Conservation (phyloP, 2,888 invertebrate species). For the Himalopsyche tibetana region DNA sequence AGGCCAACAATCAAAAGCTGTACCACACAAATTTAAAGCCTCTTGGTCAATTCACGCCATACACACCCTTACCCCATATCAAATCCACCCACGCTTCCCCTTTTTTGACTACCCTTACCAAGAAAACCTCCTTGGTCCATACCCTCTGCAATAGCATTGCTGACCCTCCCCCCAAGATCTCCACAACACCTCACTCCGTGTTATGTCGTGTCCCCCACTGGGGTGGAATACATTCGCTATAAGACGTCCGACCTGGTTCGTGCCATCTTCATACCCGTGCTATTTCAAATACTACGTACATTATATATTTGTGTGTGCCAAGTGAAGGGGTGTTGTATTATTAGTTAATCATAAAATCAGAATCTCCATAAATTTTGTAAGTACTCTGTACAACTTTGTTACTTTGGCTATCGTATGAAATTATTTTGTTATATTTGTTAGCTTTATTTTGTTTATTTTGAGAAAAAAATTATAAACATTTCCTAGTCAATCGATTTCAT, state of each 20-base stretch:
- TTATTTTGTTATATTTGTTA: background rate
- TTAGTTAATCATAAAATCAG: constrained; percentile 22
- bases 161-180: constrained; percentile 52
- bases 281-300: constrained; percentile 43
- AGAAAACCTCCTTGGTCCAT: constrained; percentile 10
- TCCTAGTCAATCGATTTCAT: too few species aligned
- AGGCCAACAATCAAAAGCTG: constrained; percentile 30
- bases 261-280: constrained; percentile 62
- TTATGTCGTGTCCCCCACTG: background rate
- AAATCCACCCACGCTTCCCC: constrained; percentile 10
- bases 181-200: constrained; percentile 47
- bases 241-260: constrained; percentile 66
- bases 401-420: background rate
- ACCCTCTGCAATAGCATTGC: constrained; percentile 25
- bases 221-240: constrained; percentile 64
- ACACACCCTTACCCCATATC: constrained; percentile 30
- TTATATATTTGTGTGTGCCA: constrained; percentile 55
- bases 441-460: too few species aligned
- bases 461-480: too few species aligned
- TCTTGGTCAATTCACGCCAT: constrained; percentile 34
- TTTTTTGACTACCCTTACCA: constrained; percentile 25
- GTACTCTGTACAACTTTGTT: background rate
- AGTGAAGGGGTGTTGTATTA: constrained; percentile 62
- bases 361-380: background rate
- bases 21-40: constrained; percentile 26